Conservation (phyloP, 2,888 invertebrate species). For the Hydropsyche betteni region DNA sequence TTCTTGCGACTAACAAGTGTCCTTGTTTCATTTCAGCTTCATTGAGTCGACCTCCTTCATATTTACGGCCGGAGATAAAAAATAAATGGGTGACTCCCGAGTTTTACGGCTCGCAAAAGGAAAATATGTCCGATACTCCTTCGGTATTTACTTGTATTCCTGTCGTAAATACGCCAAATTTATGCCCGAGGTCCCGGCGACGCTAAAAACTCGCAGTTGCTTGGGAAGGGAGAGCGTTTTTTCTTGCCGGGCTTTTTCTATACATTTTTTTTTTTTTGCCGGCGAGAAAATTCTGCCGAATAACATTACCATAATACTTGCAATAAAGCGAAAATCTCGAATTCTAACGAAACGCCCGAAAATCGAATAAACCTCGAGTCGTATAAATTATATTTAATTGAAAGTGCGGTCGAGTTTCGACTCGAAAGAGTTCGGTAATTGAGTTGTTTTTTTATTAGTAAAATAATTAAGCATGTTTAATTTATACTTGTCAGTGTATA, state of each 20-base stretch:
- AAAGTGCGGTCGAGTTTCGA: too few species aligned
- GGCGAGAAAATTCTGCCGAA: conserved; percentile 23
- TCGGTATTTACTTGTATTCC: conserved; percentile 32
- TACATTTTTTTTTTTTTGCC: too few species aligned
- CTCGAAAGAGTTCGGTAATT: too few species aligned
- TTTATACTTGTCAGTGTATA: too few species aligned
- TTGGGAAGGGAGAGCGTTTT: too few species aligned
- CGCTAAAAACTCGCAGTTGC: neutral
- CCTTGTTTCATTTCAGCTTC: conserved; percentile 40
- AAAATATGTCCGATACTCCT: conserved; percentile 36
- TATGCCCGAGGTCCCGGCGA: conserved; percentile 9
- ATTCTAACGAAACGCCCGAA: too few species aligned
- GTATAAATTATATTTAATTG: too few species aligned
- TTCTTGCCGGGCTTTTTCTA: too few species aligned
- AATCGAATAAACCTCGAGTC: too few species aligned
- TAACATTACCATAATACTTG: conserved; percentile 28
- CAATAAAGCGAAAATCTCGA: conserved; percentile 1
- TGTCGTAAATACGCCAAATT: conserved; percentile 30
- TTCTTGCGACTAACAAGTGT: conserved; percentile 14
- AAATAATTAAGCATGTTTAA: too few species aligned
- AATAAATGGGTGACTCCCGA: conserved; percentile 36
- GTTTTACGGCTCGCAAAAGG: conserved; percentile 29
- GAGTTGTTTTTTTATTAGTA: too few species aligned
- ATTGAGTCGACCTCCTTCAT: conserved; percentile 38
- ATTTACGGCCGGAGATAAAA: conserved; percentile 36